These are phyloP conservation scores for Trididemnum nubilum DNA, from an alignment of 23 tunicate genomes.

Conservation along the genomic window DNA sequence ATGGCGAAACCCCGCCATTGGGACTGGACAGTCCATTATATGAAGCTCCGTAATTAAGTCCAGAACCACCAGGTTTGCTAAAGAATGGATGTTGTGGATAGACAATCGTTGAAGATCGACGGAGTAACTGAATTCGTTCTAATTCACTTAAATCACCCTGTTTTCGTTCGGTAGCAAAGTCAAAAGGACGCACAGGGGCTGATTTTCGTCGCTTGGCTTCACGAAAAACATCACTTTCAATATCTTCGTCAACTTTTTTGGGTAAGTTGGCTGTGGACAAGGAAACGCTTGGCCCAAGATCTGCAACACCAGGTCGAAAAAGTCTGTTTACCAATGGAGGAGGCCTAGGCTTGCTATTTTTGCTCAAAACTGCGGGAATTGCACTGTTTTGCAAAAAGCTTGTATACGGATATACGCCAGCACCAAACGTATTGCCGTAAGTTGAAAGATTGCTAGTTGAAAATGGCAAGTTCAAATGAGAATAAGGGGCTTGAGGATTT, in stretches of 20 bases:
- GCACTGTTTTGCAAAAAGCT: not conserved
- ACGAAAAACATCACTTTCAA: not conserved
- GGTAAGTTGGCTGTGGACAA: not conserved
- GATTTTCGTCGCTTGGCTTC: constrained; percentile 41
- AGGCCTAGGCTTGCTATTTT: not conserved
- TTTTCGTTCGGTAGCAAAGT: constrained; percentile 9
- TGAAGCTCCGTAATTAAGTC: not conserved
- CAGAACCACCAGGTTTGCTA: not conserved
- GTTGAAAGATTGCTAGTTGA: not conserved
- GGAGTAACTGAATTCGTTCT: constrained; percentile 30
- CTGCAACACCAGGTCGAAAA: not conserved
- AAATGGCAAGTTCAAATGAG: not conserved
- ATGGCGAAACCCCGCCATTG: not conserved
- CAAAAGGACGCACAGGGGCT: constrained; percentile 33
- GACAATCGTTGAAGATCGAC: constrained; percentile 13
- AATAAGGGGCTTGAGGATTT: not conserved
- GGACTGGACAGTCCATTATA: not conserved
- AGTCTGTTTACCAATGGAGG: not conserved
- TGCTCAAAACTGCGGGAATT: not conserved
- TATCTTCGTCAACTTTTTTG: not conserved
- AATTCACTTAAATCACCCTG: constrained; percentile 9
- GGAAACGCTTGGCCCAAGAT: not conserved
- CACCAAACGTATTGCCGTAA: not conserved
- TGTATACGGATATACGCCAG: not conserved
- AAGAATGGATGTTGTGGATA: constrained; percentile 8